phyloP scores from a whole-genome alignment of 2,113 vertebrate genomes.

The Orthonyx spaldingii region DNA sequence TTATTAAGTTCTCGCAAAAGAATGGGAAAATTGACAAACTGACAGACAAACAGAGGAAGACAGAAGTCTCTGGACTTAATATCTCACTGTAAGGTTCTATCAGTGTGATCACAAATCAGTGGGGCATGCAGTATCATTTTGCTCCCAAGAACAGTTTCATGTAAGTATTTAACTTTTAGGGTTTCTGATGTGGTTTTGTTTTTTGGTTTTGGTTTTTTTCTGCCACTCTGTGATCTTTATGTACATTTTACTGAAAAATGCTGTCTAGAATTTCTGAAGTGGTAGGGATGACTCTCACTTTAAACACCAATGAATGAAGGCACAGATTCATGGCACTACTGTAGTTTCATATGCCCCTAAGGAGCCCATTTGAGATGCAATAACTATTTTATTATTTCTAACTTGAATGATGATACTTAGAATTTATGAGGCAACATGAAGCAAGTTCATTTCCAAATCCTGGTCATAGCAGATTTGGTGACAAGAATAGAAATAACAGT shows the following conservation, averaged over 20 bases:
- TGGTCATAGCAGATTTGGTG: background rate
- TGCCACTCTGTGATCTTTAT: background rate
- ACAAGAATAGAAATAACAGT: background rate
- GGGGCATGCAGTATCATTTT: slow-evolving; percentile 10
- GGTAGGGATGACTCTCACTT: background rate
- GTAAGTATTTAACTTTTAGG: background rate
- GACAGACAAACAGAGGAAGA: background rate
- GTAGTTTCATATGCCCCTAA: background rate
- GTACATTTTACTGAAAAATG: background rate
- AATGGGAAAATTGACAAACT: background rate
- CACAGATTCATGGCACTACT: background rate
- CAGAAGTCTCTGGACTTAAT: background rate
- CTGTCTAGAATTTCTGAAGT: background rate
- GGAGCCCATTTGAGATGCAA: background rate
- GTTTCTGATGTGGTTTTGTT: background rate
- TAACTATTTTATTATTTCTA: slow-evolving; percentile 14
- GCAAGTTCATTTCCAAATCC: background rate
- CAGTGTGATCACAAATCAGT: background rate
- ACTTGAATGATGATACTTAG: background rate
- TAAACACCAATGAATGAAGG: slow-evolving; percentile 1
- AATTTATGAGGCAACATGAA: slow-evolving; percentile 22
- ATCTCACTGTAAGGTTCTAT: background rate
- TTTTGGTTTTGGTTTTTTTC: background rate
- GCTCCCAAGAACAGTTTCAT: slow-evolving; percentile 57
- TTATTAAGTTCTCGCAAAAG: background rate